These are phyloP conservation scores for Rhopalosiphum nymphaeae DNA, from an alignment of 2,888 invertebrate genomes.

Conservation along the genomic window DNA sequence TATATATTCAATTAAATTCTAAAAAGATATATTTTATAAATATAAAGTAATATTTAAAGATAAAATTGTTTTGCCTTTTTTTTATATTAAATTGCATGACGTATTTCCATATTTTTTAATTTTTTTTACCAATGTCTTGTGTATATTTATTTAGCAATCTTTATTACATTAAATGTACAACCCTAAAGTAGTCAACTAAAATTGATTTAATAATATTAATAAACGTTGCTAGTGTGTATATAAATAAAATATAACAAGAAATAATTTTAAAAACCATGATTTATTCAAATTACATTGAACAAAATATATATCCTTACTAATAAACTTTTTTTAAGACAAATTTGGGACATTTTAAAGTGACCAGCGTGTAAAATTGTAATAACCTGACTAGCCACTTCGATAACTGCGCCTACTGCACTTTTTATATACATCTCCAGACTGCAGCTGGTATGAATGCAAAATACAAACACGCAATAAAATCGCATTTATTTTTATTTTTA, in stretches of 20 bases:
- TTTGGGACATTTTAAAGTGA: neutral
- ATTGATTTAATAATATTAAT: neutral
- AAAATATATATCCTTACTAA: neutral
- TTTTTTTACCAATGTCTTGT: neutral
- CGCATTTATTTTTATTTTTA: neutral
- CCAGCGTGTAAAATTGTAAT: neutral
- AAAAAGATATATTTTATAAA: neutral
- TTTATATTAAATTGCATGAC: neutral
- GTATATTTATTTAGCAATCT: neutral
- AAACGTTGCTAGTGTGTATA: neutral
- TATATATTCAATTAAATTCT: neutral
- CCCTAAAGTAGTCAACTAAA: neutral
- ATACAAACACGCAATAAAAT: neutral
- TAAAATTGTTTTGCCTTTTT: neutral
- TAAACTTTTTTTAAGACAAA: neutral
- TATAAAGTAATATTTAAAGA: neutral
- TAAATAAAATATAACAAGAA: neutral
- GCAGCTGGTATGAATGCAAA: neutral
- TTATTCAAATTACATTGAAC: neutral
- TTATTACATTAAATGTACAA: neutral
- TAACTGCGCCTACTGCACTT: neutral
- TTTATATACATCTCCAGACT: neutral
- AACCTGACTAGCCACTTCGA: neutral
- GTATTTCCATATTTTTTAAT: neutral
- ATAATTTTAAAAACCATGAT: neutral